Base-by-base conservation (phyloP, 2,113 vertebrate genomes). In the Delphinus delphis region DNA sequence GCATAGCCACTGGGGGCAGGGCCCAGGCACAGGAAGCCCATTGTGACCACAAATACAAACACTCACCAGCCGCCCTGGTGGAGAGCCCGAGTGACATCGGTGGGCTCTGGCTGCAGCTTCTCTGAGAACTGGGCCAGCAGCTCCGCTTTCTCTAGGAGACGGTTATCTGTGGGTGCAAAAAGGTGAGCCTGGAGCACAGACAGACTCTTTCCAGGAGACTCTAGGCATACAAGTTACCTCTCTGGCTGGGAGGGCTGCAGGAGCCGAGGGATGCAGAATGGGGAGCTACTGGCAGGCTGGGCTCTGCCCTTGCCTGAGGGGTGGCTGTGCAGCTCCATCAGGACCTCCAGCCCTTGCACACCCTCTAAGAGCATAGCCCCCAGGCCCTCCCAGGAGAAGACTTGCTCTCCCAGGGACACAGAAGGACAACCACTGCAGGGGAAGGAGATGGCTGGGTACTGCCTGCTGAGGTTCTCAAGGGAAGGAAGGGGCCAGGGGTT, bases 121-220 rank as follows among this genome's bases (percentile, higher is more conserved):
- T 95, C 95, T 44, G 98, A 98, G 96, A 98, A 85, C 15, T 31
- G 85, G 77, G 95, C 58, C 94, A 98, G 90, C 62, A 98, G 85
- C 73, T 96, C 97, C 21, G 97, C 97, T 88, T 98, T 98, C 88
- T 98, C 96, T 58, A 98, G 70, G 41, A 98, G 97, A 33, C 10
- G 94, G 74, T 95, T 97, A 94, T 98, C 98, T 98, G 74, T 33
- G 84, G 82, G 81, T 71, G 3, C 63, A 96, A 96, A 50, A 93
- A 36, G 62, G 77, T 62, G 38, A 95, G 55, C 70, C 47, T 90
- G 81, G 33, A 77, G 58, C 81, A 90, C n/a, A 95, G 82, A 55
- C 50, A 80, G 65, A 55, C 50, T 31, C 79, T 74, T n/a, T 31
- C 25, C 50, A 95, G 63, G 58, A 92, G 58, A 83, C 41, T 60